Conservation (phyloP, 2,113 vertebrate genomes). For the Toxostoma redivivum region DNA sequence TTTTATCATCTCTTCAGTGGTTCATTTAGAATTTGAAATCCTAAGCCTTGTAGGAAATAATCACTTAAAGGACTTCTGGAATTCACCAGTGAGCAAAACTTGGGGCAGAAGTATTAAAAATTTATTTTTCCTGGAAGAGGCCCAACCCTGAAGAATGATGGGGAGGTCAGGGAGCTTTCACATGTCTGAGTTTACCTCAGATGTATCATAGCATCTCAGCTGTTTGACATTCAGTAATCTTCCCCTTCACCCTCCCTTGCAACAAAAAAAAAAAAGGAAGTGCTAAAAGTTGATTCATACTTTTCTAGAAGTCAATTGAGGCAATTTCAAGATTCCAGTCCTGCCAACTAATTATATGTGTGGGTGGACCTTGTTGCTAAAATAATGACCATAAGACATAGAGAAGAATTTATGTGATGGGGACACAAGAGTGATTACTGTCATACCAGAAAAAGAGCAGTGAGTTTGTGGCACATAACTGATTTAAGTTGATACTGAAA, state of each 20-base stretch:
- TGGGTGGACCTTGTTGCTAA: background rate
- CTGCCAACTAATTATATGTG: background rate
- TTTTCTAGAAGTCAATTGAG: background rate
- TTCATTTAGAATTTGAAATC: background rate
- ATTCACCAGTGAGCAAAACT: background rate
- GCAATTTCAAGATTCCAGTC: background rate
- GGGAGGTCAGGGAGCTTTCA: background rate
- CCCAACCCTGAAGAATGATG: background rate
- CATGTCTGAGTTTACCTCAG: background rate
- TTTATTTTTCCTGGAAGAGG: background rate
- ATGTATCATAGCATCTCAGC: background rate
- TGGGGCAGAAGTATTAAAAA: background rate
- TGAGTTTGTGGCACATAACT: background rate
- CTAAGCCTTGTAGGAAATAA: background rate
- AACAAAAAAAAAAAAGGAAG: background rate
- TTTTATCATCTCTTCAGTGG: background rate
- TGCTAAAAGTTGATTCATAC: background rate
- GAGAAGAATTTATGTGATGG: background rate
- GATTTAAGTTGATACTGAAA: background rate
- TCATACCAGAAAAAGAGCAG: background rate
- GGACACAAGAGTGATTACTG: background rate
- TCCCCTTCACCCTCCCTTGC: background rate
- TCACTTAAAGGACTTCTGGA: background rate
- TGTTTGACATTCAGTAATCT: background rate
- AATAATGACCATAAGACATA: background rate